Base-by-base conservation (phyloP, 2,797 vertebrate species). In the Sebastes taczanowskii region DNA sequence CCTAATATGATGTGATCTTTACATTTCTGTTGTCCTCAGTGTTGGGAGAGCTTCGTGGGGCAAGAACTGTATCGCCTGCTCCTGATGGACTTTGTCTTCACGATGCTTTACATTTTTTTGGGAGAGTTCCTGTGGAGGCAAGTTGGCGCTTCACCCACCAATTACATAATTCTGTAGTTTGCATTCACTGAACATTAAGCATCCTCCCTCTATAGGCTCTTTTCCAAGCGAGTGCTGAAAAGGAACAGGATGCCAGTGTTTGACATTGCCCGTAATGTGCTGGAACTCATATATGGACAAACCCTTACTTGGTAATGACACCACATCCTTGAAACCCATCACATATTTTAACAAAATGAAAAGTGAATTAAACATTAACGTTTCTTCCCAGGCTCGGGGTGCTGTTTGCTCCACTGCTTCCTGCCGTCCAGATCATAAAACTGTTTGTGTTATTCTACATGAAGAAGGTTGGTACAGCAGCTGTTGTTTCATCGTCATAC, bases 271-370 rank as follows among this genome's bases (percentile, higher is more conserved):
- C 89, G 91, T 55, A 97, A 98, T 0, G 95, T 97, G 29, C 92
- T 98, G 88, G 97, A 97, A 79, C 95, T 99, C 68, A 97, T 98
- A 66, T 97, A 98, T 0, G 97, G 97, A 76, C 97, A 98, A 94
- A 98, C 96, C 0, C 92, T 99, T 62, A 96, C 94, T 65, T 99
- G 97, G 97, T 98, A 71, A 78, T 22, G 42, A 34, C 20, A 30
- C 18, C n/a, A 35, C 7, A 58, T 46, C 22, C 46, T 63, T 58
- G 2, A 65, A 69, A 74, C 5, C 2, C 30, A 25, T 29, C 9
- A 2, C 1, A 27, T n/a, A 49, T 55, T 55, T 52, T 18, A n/a
- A 71, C 30, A 60, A 38, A 58, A 4, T 18, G 35, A 55, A 59
- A 61, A 14, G 16, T 35, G 7, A 64, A 32, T 32, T 10, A 29